Evolutionary conservation across 2,888 invertebrate species (phyloP), one percentile per base, ranked within the genome.

Genomic region (Phrixothrix hirtus): DNA sequence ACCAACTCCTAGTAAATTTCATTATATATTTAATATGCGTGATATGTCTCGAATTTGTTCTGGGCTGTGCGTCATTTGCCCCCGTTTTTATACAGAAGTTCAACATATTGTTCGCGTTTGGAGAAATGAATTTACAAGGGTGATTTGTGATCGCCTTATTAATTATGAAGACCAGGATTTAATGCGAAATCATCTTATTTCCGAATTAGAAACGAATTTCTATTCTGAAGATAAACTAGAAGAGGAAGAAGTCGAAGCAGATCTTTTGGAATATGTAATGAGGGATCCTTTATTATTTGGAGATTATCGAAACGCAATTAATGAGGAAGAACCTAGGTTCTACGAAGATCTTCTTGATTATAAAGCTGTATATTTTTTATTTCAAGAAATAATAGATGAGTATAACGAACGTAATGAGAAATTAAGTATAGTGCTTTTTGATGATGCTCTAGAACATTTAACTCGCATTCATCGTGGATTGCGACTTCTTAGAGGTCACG

Each of bases 301-400:
- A 0, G 95, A 95, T 70, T 95, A 89, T 66, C 63, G 93, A 32
- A 94, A 93, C 66, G 89, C 93, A 0, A 77, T 89, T 16, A 88
- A 89, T 58, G 90, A 92, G 66, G 84, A 84, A 0, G 92, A 92
- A 61, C 79, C 84, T 0, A 79, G 95, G 47, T 84, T 85, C 61
- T 95, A 95, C 67, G 95, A 95, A 69, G 95, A 95, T 71, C 77
- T 95, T 9, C 77, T 93, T 4, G 94, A 95, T 71, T 95, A 92
- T 68, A 89, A 92, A 64, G 92, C 93, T 0, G 85, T 92, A n/a
- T 91, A 86, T 70, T 88, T 85, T 61, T 76, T 95, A 1, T 93
- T 95, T 67, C 87, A 89, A 78, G 94, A 95, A 87, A 91, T 95
- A 57, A 72, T 94, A 31, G 90, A 90, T 61, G 89, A 93, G 61